Percentiles rank a stretch among this genome's conserved stretches.
Evolutionary conservation across 2,888 invertebrate genomes (phyloP).

Genomic region (Drosophila kuntzei): DNA sequence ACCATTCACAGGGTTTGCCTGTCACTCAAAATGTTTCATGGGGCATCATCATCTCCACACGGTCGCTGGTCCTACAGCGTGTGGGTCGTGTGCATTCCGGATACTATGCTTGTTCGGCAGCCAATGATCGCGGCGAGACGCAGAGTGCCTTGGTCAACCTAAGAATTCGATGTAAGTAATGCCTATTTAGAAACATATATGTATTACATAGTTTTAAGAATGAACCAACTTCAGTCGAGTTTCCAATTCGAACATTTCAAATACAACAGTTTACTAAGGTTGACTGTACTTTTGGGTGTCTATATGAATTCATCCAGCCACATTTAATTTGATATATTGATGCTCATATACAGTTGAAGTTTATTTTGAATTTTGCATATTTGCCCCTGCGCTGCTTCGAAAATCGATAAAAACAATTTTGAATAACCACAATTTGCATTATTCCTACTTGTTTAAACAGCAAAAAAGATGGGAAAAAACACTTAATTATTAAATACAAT

Average conservation of each 20-base stretch:
- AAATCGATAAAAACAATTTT: constrained; percentile 21
- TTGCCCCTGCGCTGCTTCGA: background rate
- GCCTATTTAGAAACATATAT: background rate
- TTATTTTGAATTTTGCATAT: background rate
- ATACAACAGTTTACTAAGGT: background rate
- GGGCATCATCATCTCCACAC: constrained; percentile 94
- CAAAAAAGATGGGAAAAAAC: constrained; percentile 12
- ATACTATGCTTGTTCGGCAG: constrained; percentile 93
- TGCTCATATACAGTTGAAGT: background rate
- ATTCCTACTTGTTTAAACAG: constrained; percentile 18
- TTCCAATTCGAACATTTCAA: background rate
- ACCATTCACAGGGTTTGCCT: constrained; percentile 88
- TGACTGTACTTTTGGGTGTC: background rate
- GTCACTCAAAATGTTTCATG: constrained; percentile 93
- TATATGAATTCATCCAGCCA: background rate
- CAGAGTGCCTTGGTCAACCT: constrained; percentile 91
- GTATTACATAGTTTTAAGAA: background rate
- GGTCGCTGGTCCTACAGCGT: constrained; percentile 94
- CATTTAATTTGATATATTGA: background rate
- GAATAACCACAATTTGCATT: constrained; percentile 26
- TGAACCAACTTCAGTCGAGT: background rate
- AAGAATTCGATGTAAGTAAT: constrained; percentile 92
- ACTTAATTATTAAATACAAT: constrained; percentile 43
- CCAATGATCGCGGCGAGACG: constrained; percentile 93
- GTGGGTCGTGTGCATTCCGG: constrained; percentile 93